phyloP scores from a whole-genome alignment of 2,888 invertebrate genomes.

The Frankliniella intonsa region DNA sequence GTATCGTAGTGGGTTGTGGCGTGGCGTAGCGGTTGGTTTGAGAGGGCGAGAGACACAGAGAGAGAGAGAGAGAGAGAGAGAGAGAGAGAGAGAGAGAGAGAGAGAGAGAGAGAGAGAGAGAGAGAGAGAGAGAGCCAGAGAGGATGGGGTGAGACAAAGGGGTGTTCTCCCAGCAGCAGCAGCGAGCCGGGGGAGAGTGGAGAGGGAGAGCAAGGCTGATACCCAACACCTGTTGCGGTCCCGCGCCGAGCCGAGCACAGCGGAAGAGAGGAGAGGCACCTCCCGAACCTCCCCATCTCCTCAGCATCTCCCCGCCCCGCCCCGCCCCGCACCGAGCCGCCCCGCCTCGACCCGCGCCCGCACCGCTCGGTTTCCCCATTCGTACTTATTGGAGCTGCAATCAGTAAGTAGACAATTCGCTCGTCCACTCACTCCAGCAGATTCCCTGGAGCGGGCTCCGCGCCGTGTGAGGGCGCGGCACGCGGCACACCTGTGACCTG shows the following conservation, averaged over 20 bases:
- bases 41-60: slow-evolving; percentile 24
- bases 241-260: not conserved
- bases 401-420: not conserved
- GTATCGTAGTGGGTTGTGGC: too few species aligned
- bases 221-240: not conserved
- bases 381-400: not conserved
- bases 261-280: not conserved
- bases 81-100: slow-evolving; percentile 29
- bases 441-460: not conserved
- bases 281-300: not conserved
- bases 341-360: not conserved
- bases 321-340: not conserved
- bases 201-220: not conserved
- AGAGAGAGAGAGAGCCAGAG: slow-evolving; percentile 24
- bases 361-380: not conserved
- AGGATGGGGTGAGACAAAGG: not conserved
- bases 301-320: not conserved
- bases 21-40: not conserved
- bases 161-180: too few species aligned
- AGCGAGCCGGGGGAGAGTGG: too few species aligned
- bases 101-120: slow-evolving; percentile 30
- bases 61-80: slow-evolving; percentile 30
- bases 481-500: too few species aligned
- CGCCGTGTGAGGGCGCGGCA: too few species aligned
- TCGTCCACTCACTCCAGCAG: too few species aligned